Percentiles rank a stretch among this genome's conserved stretches.
Conservation (phyloP, 2,113 vertebrate genomes). For the Emydocephalus ijimae region DNA sequence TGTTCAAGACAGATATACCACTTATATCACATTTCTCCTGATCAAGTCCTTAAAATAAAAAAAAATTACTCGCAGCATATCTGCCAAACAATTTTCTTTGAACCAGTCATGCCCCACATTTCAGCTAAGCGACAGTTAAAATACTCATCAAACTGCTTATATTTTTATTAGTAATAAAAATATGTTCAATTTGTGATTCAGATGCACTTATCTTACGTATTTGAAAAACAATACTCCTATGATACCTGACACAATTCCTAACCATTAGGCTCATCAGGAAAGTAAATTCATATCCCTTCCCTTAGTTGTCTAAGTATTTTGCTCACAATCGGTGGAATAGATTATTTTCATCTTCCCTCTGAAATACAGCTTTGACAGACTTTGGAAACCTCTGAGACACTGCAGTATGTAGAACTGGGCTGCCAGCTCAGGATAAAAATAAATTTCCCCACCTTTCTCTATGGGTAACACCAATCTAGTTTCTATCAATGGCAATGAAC, state of each 20-base stretch:
- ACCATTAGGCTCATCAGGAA: neutral
- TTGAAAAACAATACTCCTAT: neutral
- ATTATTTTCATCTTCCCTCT: neutral
- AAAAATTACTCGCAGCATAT: neutral
- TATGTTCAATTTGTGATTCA: neutral
- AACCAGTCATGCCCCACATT: neutral
- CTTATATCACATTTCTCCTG: neutral
- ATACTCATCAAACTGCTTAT: neutral
- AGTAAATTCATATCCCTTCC: neutral
- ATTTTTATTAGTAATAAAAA: neutral
- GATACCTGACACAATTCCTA: neutral
- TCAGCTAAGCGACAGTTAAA: neutral
- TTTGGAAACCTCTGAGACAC: neutral
- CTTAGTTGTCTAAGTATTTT: neutral
- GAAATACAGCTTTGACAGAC: neutral
- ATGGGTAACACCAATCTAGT: neutral
- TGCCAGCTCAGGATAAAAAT: neutral
- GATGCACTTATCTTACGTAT: neutral
- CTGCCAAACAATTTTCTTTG: neutral
- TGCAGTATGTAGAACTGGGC: neutral
- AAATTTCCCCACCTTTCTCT: neutral
- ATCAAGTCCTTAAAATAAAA: neutral
- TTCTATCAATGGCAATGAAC: neutral
- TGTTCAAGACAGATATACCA: neutral
- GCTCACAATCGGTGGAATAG: neutral